Evolutionary conservation across 1,140 invertebrate genomes (phyloP), one percentile per base, ranked within the genome.

Genomic region (Cryptotermes secundus): DNA sequence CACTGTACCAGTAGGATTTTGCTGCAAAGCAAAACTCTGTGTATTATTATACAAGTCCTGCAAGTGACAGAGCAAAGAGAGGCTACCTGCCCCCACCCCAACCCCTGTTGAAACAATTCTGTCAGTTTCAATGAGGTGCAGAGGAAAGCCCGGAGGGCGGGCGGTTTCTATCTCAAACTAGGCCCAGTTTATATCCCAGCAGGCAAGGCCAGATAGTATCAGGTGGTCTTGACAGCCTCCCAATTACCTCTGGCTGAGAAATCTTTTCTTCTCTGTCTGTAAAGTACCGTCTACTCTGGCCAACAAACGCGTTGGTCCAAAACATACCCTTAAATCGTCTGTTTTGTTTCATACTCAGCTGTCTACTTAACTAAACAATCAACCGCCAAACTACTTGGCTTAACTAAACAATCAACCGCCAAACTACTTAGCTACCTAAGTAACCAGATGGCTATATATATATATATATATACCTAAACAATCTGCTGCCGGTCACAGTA

Each of bases 51-150:
- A 72, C n/a, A 31, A 31, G 26, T 31, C n/a, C 59, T 72, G 59
- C 59, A 72, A 26, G n/a, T 72, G 59, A 72, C 59, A 72, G 26
- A 26, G 59, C 53, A 59, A n/a, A 72, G 59, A 72, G 59, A 10
- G 59, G 59, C 26, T 31, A 72, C 59, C n/a, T 31, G 59, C n/a
- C 26, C 59, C 59, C 4, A 3, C 59, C 59, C 59, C 10, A 7
- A n/a, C n/a, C 59, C 59, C 26, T 72, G 59, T 72, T 72, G 59
- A 72, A 72, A 72, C 59, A 72, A 72, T 72, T n/a, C 59, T 72
- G 59, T 72, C 59, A 72, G 59, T 72, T 72, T 72, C 59, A 72
- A 72, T 72, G 59, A 72, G 59, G 59, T 9, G n/a, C n/a, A 72
- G 59, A 31, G 59, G n/a, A 72, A 72, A 31, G n/a, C 26, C 59